phyloP scores from a whole-genome alignment of 2,888 invertebrate genomes.

The Stratiomys singularior region DNA sequence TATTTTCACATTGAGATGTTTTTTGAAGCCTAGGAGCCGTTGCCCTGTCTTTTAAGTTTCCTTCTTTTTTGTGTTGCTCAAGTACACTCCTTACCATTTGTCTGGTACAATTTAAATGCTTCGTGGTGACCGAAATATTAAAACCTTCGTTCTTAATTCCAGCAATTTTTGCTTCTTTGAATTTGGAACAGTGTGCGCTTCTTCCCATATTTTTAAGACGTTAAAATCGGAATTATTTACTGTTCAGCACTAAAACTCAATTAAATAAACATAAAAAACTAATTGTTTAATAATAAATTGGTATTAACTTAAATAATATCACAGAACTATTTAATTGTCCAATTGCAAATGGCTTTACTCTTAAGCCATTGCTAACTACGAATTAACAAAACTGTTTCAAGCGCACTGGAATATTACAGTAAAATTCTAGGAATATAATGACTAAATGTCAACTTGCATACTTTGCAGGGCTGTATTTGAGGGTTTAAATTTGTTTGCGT shows the following conservation, averaged over 20 bases:
- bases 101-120: too few species aligned
- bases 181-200: too few species aligned
- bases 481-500: background rate
- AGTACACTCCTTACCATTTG: background rate
- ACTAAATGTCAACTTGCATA: background rate
- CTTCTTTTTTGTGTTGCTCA: background rate
- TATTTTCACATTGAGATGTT: too few species aligned
- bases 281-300: background rate
- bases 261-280: background rate
- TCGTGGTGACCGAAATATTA: too few species aligned
- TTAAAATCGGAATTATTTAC: background rate
- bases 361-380: background rate
- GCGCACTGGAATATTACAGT: background rate
- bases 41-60: background rate
- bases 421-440: background rate
- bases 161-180: too few species aligned
- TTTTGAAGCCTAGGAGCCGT: too few species aligned
- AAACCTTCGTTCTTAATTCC: too few species aligned
- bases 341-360: background rate
- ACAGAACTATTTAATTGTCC: background rate
- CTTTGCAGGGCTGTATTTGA: background rate
- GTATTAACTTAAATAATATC: background rate
- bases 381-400: background rate
- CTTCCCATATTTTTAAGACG: background rate
- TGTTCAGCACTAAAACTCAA: background rate